Evolutionary conservation across 2,113 vertebrate genomes (phyloP).

Genomic region (Brachypteracias leptosomus): DNA sequence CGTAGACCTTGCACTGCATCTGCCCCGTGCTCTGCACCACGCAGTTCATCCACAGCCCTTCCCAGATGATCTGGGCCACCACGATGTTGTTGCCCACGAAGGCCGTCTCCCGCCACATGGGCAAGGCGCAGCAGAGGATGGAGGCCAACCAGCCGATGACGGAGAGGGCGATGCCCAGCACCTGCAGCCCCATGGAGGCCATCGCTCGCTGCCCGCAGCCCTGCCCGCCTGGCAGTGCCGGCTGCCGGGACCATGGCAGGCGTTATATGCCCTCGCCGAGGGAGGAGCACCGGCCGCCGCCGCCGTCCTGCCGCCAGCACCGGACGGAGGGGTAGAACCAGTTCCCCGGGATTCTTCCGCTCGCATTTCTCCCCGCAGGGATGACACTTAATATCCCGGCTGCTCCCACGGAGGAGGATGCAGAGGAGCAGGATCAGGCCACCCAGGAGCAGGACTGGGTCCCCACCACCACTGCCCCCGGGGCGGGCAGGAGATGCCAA

Average conservation of each 20-base stretch:
- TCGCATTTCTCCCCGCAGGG: conserved; percentile 12
- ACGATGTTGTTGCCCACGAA: conserved; percentile 90
- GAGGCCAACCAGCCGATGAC: conserved; percentile 86
- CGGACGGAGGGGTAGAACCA: conserved; percentile 67
- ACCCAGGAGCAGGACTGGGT: not conserved
- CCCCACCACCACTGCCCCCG: fast-evolving
- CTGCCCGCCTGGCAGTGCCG: not conserved
- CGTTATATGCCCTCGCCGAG: conserved; percentile 62
- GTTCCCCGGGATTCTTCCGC: conserved; percentile 76
- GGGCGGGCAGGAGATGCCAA: not conserved
- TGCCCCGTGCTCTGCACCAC: conserved; percentile 91
- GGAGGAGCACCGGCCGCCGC: conserved; percentile 57
- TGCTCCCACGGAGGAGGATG: not conserved
- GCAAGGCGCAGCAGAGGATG: conserved; percentile 83
- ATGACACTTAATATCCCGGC: conserved; percentile 11
- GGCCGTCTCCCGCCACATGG: conserved; percentile 90
- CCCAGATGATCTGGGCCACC: conserved; percentile 86
- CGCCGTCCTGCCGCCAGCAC: conserved; percentile 26
- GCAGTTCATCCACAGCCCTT: conserved; percentile 96
- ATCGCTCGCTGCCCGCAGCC: conserved; percentile 50
- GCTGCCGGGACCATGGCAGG: not conserved
- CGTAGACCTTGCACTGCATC: conserved; percentile 89
- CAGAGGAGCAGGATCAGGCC: not conserved
- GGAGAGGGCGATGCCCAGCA: conserved; percentile 84
- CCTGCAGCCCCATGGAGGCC: conserved; percentile 87